A percentile compares a stretch with the other conserved stretches of the same genome.
Evolutionary conservation across 2,113 vertebrate genomes (phyloP).

Genomic region (Amphilophus citrinellus): DNA sequence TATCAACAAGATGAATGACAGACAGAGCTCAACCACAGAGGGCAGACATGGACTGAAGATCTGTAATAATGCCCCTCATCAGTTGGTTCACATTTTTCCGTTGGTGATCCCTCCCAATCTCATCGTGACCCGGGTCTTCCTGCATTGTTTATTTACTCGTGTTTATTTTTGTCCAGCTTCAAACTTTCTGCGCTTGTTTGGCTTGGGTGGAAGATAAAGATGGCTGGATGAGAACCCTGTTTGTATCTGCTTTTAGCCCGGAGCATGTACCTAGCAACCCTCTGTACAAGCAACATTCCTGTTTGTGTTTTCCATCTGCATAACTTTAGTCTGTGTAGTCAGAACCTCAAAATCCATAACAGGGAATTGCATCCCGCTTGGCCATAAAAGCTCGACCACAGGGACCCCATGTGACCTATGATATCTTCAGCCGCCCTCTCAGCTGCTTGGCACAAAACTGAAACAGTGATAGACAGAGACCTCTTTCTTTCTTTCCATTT

Average conservation of each 20-base stretch:
- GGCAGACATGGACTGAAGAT: constrained; percentile 10
- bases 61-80: constrained; percentile 43
- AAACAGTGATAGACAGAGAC: constrained; percentile 35
- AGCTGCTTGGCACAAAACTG: constrained; percentile 44
- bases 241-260: not conserved
- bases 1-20: constrained; percentile 33
- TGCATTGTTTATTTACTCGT: constrained; percentile 62
- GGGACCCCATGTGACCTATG: constrained; percentile 56
- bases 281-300: constrained; percentile 9
- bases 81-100: constrained; percentile 53
- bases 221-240: constrained; percentile 14
- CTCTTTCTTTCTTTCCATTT: constrained; percentile 41
- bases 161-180: constrained; percentile 62
- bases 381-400: constrained; percentile 54
- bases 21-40: constrained; percentile 10
- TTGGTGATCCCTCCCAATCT: constrained; percentile 56
- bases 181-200: constrained; percentile 23
- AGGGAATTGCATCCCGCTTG: constrained; percentile 53
- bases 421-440: constrained; percentile 52
- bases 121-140: constrained; percentile 21
- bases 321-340: constrained; percentile 5
- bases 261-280: not conserved
- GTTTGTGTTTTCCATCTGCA: constrained; percentile 41
- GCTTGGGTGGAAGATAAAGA: constrained; percentile 18
- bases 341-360: constrained; percentile 55